Conservation (phyloP, 2,888 invertebrate species). For the Callyntrura sp. region DNA sequence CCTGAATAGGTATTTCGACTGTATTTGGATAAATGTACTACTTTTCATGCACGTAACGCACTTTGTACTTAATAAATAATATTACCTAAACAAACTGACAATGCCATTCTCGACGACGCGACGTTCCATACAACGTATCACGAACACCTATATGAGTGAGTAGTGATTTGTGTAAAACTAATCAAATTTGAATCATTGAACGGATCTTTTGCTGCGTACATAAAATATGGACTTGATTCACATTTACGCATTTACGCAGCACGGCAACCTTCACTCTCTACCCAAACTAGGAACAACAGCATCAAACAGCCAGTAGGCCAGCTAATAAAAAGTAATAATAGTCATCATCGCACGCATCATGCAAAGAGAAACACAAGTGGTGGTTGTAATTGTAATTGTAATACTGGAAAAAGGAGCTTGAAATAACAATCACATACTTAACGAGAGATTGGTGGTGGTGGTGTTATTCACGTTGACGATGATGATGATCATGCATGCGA, state of each 20-base stretch:
- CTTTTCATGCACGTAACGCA: no score
- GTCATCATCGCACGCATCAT: slow-evolving; percentile 35
- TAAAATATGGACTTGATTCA: not conserved
- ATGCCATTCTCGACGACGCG: no score
- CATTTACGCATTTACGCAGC: no score
- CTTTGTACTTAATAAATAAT: no score
- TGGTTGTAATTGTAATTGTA: slow-evolving; percentile 73
- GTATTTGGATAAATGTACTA: no score
- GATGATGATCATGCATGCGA: slow-evolving; percentile 65
- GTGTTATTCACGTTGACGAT: slow-evolving; percentile 4
- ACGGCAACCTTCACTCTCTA: not conserved
- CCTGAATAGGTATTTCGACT: no score
- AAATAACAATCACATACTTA: slow-evolving; percentile 74
- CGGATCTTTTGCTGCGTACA: not conserved
- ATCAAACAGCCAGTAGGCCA: not conserved
- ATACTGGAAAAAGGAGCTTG: slow-evolving; percentile 72
- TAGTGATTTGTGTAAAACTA: no score
- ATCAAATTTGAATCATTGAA: slow-evolving; percentile 2
- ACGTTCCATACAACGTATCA: no score
- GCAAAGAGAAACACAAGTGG: slow-evolving; percentile 65
- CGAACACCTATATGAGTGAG: no score
- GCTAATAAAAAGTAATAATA: slow-evolving; percentile 72
- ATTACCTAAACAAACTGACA: no score
- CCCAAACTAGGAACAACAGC: not conserved
- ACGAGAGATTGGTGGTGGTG: slow-evolving; percentile 54